Evolutionary conservation across 2,113 vertebrate genomes (phyloP).

Genomic region (Suncus etruscus): DNA sequence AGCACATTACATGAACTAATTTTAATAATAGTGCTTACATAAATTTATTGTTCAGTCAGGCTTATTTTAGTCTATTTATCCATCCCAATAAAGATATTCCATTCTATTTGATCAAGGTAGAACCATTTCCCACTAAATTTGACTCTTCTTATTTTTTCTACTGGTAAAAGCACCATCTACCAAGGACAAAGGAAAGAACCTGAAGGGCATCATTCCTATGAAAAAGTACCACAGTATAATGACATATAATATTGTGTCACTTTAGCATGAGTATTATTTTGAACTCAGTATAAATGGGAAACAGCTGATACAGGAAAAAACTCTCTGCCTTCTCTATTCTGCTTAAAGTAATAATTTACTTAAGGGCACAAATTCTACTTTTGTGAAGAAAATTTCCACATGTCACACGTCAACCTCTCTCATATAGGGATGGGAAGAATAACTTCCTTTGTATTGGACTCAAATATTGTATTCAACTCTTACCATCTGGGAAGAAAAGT

Average conservation of each 20-base stretch:
- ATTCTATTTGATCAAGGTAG: too few relatives aligned
- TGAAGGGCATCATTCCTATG: background rate
- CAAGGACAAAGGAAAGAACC: background rate
- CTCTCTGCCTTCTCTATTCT: background rate
- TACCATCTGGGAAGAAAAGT: background rate
- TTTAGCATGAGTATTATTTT: background rate
- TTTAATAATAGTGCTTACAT: background rate
- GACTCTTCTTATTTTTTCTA: background rate
- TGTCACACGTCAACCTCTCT: background rate
- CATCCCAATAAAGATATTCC: background rate
- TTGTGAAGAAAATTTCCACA: background rate
- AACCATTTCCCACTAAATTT: too few relatives aligned
- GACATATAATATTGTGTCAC: background rate
- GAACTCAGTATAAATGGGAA: background rate
- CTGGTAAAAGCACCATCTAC: background rate
- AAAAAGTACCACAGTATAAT: too few relatives aligned
- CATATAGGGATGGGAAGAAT: background rate
- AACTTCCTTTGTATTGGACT: too few relatives aligned
- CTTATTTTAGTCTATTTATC: slow-evolving; percentile 14
- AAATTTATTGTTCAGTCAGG: background rate
- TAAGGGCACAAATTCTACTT: background rate
- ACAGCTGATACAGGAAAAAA: background rate
- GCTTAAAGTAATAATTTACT: background rate
- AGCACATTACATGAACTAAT: background rate
- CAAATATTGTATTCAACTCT: background rate